phyloP scores from a whole-genome alignment of 2,113 vertebrate genomes.

The human region GRCh38 chr2:63794501-63795000 shows the following conservation, averaged over 20 bases:
- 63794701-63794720: not conserved
- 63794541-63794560: not conserved
- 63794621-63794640: not conserved
- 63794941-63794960: not conserved
- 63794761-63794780: not conserved
- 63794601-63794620: conserved; percentile 1
- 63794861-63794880: conserved; percentile 9
- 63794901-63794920: not conserved
- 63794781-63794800: not conserved
- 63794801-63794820: not conserved
- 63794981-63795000: not conserved
- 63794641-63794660: not conserved
- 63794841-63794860: not conserved
- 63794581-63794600: not conserved
- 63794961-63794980: not conserved
- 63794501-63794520: not conserved
- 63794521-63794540: not conserved
- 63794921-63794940: not conserved
- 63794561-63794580: not conserved
- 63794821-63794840: conserved; percentile 30
- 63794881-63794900: not conserved
- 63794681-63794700: not conserved
- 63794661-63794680: not conserved
- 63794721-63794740: conserved; percentile 7
- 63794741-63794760: not conserved